Percentiles rank a stretch among this genome's conserved stretches.
Evolutionary conservation across 1,140 invertebrate species (phyloP).

Genomic region (Halesus radiatus): DNA sequence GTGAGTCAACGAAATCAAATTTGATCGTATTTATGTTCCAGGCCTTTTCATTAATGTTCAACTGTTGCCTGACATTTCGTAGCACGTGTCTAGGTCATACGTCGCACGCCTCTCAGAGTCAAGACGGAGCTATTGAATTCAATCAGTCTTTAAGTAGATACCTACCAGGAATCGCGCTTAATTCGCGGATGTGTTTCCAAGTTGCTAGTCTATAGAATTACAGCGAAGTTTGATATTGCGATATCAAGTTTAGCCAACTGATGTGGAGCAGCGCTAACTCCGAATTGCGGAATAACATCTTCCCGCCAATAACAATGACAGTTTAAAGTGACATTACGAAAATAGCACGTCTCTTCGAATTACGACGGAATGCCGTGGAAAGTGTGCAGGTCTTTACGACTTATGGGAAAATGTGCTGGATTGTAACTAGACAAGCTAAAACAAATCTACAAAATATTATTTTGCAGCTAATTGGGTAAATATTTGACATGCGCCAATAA

Average conservation of each 20-base stretch:
- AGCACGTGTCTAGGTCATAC: no score
- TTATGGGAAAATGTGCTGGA: not conserved
- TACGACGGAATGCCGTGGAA: slow-evolving; percentile 14
- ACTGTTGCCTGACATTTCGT: no score
- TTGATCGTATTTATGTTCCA: no score
- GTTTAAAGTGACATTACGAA: slow-evolving; percentile 57
- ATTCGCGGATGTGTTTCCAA: slow-evolving; percentile 33
- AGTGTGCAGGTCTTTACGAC: slow-evolving; percentile 43
- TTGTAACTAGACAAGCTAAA: no score
- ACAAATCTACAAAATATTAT: no score
- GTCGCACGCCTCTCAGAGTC: no score
- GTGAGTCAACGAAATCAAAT: no score
- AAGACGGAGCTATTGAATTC: no score
- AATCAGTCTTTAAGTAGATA: slow-evolving; percentile 30
- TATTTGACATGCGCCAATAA: no score
- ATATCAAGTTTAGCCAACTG: slow-evolving; percentile 57
- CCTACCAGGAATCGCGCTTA: slow-evolving; percentile 17
- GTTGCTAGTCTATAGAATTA: slow-evolving; percentile 36
- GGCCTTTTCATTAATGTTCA: no score
- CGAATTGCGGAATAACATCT: slow-evolving; percentile 54
- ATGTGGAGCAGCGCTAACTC: slow-evolving; percentile 55
- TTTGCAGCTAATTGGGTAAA: no score
- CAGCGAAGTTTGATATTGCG: slow-evolving; percentile 54
- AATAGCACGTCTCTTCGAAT: slow-evolving; percentile 52
- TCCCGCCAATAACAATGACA: slow-evolving; percentile 56